Percentiles rank a stretch among this genome's conserved stretches.
phyloP scores from a whole-genome alignment of 2,888 invertebrate species.

The Epicampocera succincta region DNA sequence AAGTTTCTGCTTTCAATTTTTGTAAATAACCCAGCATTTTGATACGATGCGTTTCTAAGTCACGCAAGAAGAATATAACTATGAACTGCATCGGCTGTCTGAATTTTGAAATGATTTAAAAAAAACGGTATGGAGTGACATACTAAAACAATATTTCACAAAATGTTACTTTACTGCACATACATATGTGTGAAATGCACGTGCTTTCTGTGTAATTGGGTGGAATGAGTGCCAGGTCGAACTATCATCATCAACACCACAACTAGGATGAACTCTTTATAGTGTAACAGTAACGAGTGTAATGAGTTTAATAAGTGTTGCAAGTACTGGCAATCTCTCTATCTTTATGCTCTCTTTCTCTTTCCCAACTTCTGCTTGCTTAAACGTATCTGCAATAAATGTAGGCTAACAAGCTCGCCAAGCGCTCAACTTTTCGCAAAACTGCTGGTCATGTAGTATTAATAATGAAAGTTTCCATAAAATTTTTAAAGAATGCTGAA shows the following conservation, averaged over 20 bases:
- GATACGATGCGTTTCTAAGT: conserved; percentile 13
- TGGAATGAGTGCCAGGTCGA: conserved; percentile 39
- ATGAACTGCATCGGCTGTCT: not conserved
- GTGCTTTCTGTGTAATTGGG: conserved; percentile 69
- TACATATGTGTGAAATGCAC: conserved; percentile 43
- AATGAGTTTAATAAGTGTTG: conserved; percentile 49
- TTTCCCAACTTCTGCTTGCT: conserved; percentile 54
- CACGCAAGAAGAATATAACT: not conserved
- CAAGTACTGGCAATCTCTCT: conserved; percentile 43
- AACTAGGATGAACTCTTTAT: conserved; percentile 21
- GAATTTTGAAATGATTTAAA: conserved; percentile 39
- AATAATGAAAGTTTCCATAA: conserved; percentile 67
- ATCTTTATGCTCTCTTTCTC: conserved; percentile 45
- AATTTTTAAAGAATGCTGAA: conserved; percentile 68
- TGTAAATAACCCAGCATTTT: conserved; percentile 64
- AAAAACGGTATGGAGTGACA: conserved; percentile 15
- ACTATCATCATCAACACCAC: conserved; percentile 52
- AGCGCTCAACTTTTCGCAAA: conserved; percentile 57
- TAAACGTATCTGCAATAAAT: conserved; percentile 49
- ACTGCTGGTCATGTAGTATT: conserved; percentile 51
- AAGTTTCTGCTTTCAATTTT: conserved; percentile 56
- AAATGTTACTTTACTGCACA: conserved; percentile 32
- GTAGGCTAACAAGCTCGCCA: conserved; percentile 56
- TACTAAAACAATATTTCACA: conserved; percentile 1
- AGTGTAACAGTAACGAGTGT: conserved; percentile 37